Evolutionary conservation across 2,113 vertebrate species (phyloP).

Genomic region (Psilopogon haemacephalus): DNA sequence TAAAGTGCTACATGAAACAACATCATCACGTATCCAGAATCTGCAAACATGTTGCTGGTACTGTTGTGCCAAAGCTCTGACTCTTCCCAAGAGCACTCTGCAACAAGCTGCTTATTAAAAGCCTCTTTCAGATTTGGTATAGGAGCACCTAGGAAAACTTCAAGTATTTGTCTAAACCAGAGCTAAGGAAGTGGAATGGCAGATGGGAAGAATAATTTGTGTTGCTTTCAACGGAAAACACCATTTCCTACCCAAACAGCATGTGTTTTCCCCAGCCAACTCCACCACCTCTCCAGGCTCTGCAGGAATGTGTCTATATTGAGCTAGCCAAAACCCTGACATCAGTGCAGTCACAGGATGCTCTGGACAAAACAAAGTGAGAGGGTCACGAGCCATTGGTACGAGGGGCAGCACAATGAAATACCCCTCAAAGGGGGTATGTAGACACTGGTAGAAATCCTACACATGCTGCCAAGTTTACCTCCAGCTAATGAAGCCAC

Average conservation of each 20-base stretch:
- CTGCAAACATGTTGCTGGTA: not conserved
- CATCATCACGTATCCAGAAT: not conserved
- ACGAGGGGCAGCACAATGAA: not conserved
- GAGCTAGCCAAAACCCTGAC: not conserved
- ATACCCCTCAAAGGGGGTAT: not conserved
- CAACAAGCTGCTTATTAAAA: not conserved
- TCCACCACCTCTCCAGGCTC: not conserved
- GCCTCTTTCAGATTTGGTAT: not conserved
- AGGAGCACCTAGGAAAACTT: not conserved
- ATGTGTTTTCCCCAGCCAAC: not conserved
- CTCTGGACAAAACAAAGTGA: not conserved
- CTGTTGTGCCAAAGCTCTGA: not conserved
- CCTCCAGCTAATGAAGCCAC: not conserved
- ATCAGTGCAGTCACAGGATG: conserved; percentile 6
- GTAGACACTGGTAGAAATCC: not conserved
- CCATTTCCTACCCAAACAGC: not conserved
- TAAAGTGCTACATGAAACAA: not conserved
- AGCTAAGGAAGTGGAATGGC: not conserved
- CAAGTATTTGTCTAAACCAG: not conserved
- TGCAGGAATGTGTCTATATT: not conserved
- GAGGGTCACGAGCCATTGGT: not conserved
- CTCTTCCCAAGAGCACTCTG: not conserved
- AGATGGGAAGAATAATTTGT: not conserved
- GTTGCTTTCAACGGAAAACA: not conserved
- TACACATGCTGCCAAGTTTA: not conserved